Evolutionary conservation across 92 coral and sea anemone species (phyloP), one percentile per base, ranked within the genome.

Genomic region (Zoanthus gigantus): DNA sequence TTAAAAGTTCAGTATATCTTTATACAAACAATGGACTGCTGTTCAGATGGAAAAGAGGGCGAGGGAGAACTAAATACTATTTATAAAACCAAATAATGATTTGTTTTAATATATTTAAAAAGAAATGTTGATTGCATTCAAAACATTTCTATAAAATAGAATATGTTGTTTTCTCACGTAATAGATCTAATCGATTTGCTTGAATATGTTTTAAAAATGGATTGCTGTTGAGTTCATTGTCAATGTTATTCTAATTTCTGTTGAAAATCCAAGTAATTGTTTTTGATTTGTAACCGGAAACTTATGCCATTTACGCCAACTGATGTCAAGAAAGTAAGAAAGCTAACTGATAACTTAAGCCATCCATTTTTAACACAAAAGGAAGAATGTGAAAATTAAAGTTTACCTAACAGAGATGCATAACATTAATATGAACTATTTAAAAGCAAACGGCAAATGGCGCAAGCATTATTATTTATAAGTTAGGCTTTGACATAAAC

Each of bases 211-310:
- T 61, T 0, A 37, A 37, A 61, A 30, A 63, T 18, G 42, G 58
- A 47, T 58, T 32, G 60, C 74, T 78, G 67, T 48, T 17, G 66
- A 61, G 53, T 61, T 79, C 34, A 15, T 57, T 79, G 72, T 37
- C 58, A 37, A 13, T 45, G 14, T 44, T 37, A 31, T 6, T 68
- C 54, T 37, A 30, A 45, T 80, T 80, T 60, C 73, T 73, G 23
- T n/a, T 80, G 42, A 61, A 63, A 80, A 42, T n/a, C 60, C 47
- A 34, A 61, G 37, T 69, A 14, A 23, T 80, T 80, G 74, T 61
- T 80, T 37, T 44, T 1, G 74, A 61, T 42, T 61, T 80, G 65
- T 65, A 57, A 61, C 84, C 67, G 84, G 84, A 80, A 80, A 80
- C 65, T 63, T 80, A 63, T 65, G 57, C 68, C 84, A 73, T 80